Conservation (phyloP, 2,797 vertebrate species). For the Propithecus deckenii region DNA sequence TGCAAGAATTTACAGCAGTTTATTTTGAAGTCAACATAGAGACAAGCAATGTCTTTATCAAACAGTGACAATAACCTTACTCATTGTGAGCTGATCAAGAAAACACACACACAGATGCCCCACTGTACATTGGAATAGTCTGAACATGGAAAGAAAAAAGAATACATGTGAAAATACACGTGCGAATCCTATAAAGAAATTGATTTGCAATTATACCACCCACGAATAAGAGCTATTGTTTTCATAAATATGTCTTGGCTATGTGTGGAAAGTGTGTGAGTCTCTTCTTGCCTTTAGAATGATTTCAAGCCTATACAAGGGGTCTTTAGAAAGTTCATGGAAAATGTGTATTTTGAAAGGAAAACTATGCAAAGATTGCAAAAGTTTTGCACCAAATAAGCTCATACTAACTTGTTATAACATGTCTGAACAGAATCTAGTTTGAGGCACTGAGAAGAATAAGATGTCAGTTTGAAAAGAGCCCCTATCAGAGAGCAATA, state of each 20-base stretch:
- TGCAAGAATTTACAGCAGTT: not conserved
- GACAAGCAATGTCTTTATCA: not conserved
- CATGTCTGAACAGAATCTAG: not conserved
- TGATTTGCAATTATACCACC: not conserved
- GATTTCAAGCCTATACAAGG: not conserved
- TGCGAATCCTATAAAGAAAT: not conserved
- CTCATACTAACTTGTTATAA: not conserved
- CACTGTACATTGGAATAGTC: not conserved
- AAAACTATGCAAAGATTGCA: not conserved
- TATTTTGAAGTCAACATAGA: not conserved
- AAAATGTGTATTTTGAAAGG: not conserved
- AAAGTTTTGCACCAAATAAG: not conserved
- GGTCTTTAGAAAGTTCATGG: not conserved
- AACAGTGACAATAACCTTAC: not conserved
- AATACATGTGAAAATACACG: not conserved
- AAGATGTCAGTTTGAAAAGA: not conserved
- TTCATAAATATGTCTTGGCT: not conserved
- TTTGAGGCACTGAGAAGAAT: not conserved
- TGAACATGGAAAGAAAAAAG: not conserved
- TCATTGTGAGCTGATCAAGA: not conserved
- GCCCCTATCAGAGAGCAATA: not conserved
- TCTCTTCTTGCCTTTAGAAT: not conserved
- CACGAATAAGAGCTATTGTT: too few relatives aligned
- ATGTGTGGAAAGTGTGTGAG: not conserved
- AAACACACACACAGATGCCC: not conserved